A percentile compares a stretch with the other conserved stretches of the same genome.
These are phyloP conservation scores for Drosophila macrothrix DNA, from an alignment of 2,888 invertebrate species.

Conservation along the genomic window DNA sequence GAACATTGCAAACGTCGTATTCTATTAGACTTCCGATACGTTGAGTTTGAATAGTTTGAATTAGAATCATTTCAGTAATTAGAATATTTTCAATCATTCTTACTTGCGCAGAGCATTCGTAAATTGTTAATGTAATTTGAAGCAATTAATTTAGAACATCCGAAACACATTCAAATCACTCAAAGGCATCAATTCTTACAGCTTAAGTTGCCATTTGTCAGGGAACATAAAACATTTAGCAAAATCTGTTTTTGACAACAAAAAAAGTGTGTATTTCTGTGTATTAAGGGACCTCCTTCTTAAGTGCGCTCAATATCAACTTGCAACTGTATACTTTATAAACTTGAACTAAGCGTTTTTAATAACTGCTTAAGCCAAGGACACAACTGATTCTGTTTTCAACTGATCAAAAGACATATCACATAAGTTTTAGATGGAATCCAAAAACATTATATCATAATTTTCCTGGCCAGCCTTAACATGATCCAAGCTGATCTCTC, in stretches of 20 bases:
- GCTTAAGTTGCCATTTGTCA: neutral
- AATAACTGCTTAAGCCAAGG: conserved; percentile 43
- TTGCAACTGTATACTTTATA: conserved; percentile 41
- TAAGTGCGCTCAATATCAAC: conserved; percentile 26
- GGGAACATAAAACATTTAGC: neutral
- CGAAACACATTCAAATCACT: neutral
- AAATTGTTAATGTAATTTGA: neutral
- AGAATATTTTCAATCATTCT: neutral
- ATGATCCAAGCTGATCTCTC: conserved; percentile 11
- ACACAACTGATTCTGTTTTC: conserved; percentile 37
- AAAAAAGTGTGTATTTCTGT: conserved; percentile 7
- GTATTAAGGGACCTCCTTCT: conserved; percentile 9
- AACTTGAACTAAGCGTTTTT: conserved; percentile 40
- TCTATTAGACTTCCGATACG: neutral
- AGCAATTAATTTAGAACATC: neutral
- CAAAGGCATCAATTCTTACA: neutral
- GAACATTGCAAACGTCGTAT: neutral
- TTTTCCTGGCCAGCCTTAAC: conserved; percentile 25
- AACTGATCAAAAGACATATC: conserved; percentile 40
- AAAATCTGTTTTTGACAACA: neutral
- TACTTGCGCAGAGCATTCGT: neutral
- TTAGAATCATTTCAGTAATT: conserved; percentile 1
- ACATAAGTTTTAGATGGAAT: conserved; percentile 46
- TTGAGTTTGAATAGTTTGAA: neutral
- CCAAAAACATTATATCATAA: conserved; percentile 26